Evolutionary conservation across 2,888 invertebrate species (phyloP).

Genomic region (Phyllotreta cruciferae): DNA sequence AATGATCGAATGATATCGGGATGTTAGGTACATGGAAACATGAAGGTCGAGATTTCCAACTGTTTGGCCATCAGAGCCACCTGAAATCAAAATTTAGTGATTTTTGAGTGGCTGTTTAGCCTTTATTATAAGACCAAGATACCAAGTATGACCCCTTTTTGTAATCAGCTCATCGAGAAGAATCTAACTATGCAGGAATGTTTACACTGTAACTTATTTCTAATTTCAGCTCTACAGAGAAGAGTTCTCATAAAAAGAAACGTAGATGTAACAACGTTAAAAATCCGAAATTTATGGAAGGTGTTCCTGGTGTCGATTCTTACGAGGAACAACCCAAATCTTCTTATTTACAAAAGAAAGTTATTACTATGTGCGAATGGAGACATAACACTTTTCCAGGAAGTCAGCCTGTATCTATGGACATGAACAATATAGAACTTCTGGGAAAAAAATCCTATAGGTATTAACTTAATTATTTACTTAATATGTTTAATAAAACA

Average conservation of each 20-base stretch:
- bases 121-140: too few species aligned
- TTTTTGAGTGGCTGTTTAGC: too few species aligned
- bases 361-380: slow-evolving; percentile 85
- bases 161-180: too few species aligned
- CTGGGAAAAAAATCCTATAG: slow-evolving; percentile 81
- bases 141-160: too few species aligned
- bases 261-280: slow-evolving; percentile 16
- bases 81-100: too few species aligned
- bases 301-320: slow-evolving; percentile 79
- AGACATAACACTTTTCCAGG: slow-evolving; percentile 87
- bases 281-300: slow-evolving; percentile 78
- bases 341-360: slow-evolving; percentile 72
- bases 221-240: too few species aligned
- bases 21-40: too few species aligned
- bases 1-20: too few species aligned
- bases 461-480: slow-evolving; percentile 28
- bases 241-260: slow-evolving; percentile 9
- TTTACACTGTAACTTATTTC: too few species aligned
- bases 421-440: slow-evolving; percentile 76
- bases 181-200: too few species aligned
- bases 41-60: too few species aligned
- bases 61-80: too few species aligned
- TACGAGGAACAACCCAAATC: slow-evolving; percentile 69
- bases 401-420: slow-evolving; percentile 97
- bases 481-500: neutral